Evolutionary conservation across 2,888 invertebrate species (phyloP).

Genomic region (Microctonus brassicae): DNA sequence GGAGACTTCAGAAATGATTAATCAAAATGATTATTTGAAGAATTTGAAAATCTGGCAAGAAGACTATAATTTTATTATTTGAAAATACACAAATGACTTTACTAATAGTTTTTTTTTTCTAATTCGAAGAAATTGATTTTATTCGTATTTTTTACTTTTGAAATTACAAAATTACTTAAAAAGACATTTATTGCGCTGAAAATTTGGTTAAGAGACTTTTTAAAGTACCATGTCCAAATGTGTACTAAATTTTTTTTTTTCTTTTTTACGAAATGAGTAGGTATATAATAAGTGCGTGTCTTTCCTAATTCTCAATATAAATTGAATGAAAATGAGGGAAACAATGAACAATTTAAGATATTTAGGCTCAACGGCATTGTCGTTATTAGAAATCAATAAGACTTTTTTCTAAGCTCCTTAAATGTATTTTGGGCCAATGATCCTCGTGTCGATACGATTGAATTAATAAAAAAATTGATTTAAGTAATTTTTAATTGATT

Average conservation of each 20-base stretch:
- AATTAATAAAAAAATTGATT: background rate
- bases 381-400: background rate
- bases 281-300: background rate
- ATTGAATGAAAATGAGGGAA: background rate
- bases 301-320: background rate
- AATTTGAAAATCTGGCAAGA: background rate
- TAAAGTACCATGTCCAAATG: background rate
- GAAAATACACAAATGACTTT: too few relatives aligned
- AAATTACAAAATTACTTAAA: too few relatives aligned
- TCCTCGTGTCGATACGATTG: conserved; percentile 6
- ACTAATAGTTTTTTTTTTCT: too few relatives aligned
- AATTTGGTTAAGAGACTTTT: too few relatives aligned
- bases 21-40: background rate
- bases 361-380: background rate
- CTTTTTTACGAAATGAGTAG: conserved; percentile 28
- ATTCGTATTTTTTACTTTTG: too few relatives aligned
- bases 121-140: too few relatives aligned
- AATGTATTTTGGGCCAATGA: conserved; percentile 16
- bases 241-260: too few relatives aligned
- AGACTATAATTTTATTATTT: background rate
- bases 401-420: conserved; percentile 10
- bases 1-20: conserved; percentile 30
- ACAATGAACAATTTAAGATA: background rate
- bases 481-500: background rate
- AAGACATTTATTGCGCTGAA: too few relatives aligned